Percentiles rank a stretch among this genome's conserved stretches.
phyloP scores from a whole-genome alignment of 2,888 invertebrate genomes.

The Dolichopus griseipennis region DNA sequence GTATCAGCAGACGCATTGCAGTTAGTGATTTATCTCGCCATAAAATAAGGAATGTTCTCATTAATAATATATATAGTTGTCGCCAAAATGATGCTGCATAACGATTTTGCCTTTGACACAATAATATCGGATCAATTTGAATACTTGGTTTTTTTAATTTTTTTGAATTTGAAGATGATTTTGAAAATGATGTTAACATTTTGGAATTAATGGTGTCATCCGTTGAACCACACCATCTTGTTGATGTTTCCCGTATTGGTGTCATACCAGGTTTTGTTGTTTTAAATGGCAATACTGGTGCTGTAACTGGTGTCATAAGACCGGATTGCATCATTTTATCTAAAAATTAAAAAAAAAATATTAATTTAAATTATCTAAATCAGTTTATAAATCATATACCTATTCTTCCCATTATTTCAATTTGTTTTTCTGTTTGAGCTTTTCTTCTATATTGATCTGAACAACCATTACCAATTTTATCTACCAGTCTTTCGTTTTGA shows the following conservation, averaged over 20 bases:
- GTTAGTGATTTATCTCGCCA: slow-evolving; percentile 68
- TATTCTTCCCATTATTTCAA: slow-evolving; percentile 37
- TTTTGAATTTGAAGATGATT: slow-evolving; percentile 28
- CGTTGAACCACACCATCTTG: slow-evolving; percentile 29
- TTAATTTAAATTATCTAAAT: not conserved
- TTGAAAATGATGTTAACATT: slow-evolving; percentile 20
- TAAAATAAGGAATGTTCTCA: slow-evolving; percentile 53
- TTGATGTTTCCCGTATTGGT: slow-evolving; percentile 32
- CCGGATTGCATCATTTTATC: slow-evolving; percentile 48
- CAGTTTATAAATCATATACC: slow-evolving; percentile 34
- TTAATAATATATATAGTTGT: slow-evolving; percentile 53
- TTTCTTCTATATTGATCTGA: slow-evolving; percentile 48
- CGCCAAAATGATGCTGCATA: slow-evolving; percentile 52
- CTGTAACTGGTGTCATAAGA: slow-evolving; percentile 47
- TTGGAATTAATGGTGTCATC: slow-evolving; percentile 21
- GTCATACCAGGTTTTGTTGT: slow-evolving; percentile 26
- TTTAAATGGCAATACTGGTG: slow-evolving; percentile 32
- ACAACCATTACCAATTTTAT: slow-evolving; percentile 55
- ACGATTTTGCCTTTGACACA: slow-evolving; percentile 37
- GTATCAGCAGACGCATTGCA: slow-evolving; percentile 66
- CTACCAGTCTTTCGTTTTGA: slow-evolving; percentile 47
- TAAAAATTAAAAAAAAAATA: slow-evolving; percentile 22
- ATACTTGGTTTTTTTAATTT: slow-evolving; percentile 28
- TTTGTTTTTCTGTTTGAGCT: slow-evolving; percentile 38
- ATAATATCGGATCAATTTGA: slow-evolving; percentile 30